phyloP scores from a whole-genome alignment of 2,113 vertebrate genomes.

The Cervus canadensis region DNA sequence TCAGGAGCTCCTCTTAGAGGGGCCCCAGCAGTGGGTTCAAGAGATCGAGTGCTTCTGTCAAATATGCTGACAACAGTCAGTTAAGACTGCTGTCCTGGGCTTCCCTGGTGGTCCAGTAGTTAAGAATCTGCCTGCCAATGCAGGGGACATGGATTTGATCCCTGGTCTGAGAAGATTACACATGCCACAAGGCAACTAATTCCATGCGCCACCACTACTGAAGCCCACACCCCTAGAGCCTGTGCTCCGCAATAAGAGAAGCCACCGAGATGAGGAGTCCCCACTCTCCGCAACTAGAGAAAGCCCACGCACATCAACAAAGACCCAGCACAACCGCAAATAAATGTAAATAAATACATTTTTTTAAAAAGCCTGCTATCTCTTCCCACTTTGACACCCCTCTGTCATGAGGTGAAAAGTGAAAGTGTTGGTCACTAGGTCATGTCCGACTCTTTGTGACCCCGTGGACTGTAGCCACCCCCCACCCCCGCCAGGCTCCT shows the following conservation, averaged over 20 bases:
- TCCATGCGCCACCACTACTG: not conserved
- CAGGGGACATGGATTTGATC: not conserved
- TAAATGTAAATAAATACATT: not conserved
- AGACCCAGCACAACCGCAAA: not conserved
- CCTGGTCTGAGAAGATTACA: not conserved
- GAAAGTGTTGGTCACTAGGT: not conserved
- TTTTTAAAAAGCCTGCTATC: not conserved
- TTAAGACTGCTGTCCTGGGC: not conserved
- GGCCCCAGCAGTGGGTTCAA: not conserved
- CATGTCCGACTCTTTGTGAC: not conserved
- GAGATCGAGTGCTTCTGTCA: not conserved
- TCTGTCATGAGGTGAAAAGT: not conserved
- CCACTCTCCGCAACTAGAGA: not conserved
- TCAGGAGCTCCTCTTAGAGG: not conserved
- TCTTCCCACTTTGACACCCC: not conserved
- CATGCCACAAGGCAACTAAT: not conserved
- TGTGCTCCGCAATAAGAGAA: fast-evolving
- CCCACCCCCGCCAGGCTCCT: not conserved
- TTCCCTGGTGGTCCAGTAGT: not conserved
- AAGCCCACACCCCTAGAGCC: not conserved
- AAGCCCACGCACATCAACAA: not conserved
- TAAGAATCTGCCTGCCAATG: not conserved
- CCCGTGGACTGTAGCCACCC: not conserved
- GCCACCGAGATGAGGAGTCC: fast-evolving
- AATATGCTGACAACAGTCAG: not conserved